Conservation (phyloP, 64 coral and sea anemone species). For the Porites lutea region DNA sequence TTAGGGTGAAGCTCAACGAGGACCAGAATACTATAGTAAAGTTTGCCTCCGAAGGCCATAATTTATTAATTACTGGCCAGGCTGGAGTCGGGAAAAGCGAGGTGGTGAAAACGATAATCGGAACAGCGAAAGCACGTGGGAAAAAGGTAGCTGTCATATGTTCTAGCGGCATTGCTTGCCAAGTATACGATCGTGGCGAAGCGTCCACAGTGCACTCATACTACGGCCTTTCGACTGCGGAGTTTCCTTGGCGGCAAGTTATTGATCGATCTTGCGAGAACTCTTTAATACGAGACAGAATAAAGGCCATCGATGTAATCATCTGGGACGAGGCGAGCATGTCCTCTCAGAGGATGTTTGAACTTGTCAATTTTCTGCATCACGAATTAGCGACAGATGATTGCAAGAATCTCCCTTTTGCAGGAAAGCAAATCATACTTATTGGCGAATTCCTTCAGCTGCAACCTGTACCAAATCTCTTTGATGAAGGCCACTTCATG, state of each 20-base stretch:
- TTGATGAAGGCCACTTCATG: slow-evolving; percentile 41
- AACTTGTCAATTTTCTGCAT: slow-evolving; percentile 23
- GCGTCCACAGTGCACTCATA: slow-evolving; percentile 34
- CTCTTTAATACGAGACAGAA: neutral
- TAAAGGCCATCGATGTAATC: slow-evolving; percentile 2
- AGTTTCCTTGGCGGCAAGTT: slow-evolving; percentile 32
- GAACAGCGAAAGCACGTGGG: neutral
- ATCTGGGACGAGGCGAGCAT: slow-evolving; percentile 52
- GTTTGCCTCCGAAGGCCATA: slow-evolving; percentile 51
- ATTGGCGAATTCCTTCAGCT: slow-evolving; percentile 55
- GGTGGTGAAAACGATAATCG: slow-evolving; percentile 8
- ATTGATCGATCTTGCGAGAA: slow-evolving; percentile 17
- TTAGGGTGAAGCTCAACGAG: slow-evolving; percentile 7
- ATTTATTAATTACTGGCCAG: slow-evolving; percentile 51
- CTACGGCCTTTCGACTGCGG: slow-evolving; percentile 50
- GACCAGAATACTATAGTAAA: slow-evolving; percentile 20
- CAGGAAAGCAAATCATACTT: slow-evolving; percentile 32
- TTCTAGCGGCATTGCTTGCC: slow-evolving; percentile 37
- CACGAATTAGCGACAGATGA: neutral
- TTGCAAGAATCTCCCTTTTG: neutral
- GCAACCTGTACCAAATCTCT: slow-evolving; percentile 32
- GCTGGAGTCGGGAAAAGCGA: slow-evolving; percentile 40
- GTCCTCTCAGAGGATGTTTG: slow-evolving; percentile 39
- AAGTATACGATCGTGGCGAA: slow-evolving; percentile 5
- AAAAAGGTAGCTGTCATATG: slow-evolving; percentile 19